Evolutionary conservation across 2,888 invertebrate species (phyloP), one percentile per base, ranked within the genome.

Genomic region (Abrostola triplasia): DNA sequence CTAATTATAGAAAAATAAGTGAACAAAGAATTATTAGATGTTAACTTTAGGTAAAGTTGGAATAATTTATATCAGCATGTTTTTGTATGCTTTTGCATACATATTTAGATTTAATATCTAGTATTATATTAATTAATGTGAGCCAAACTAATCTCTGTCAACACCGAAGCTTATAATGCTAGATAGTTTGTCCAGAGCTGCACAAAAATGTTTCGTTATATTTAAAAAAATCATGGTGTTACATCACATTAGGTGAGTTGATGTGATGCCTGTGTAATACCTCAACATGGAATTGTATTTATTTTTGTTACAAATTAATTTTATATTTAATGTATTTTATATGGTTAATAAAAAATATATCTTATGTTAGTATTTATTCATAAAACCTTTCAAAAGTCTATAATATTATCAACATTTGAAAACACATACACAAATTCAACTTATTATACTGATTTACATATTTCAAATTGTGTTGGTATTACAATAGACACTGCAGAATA

Each of bases 261-360:
- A 66, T 58, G 58, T 56, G 51, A 65, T 59, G 42, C 61, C 70
- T 61, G 53, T 70, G 61, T 76, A 73, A 74, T 83, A 84, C 84
- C 81, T 84, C 82, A 86, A 60, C 72, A 82, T 76, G 77, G 79
- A 87, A 85, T 81, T 86, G 82, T 84, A 86, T 83, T 84, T 85
- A 81, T 83, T 83, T 85, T 82, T 86, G 85, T 86, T 84, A 81
- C 75, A 77, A 71, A 81, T 68, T 81, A 81, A 63, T 80, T 83
- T 84, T 84, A 75, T 82, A 80, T 76, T 57, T 77, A 78, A 77
- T 72, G 70, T 86, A 83, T 84, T 84, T 82, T 83, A 79, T 80
- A 82, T 83, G 77, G 78, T 86, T 85, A 83, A 71, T 73, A 79
- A 86, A 84, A 84, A 84, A 80, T 77, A 66, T 73, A 77, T 70